These are phyloP conservation scores for Oreochromis tanganicae DNA, from an alignment of 2,113 vertebrate genomes.

Conservation along the genomic window DNA sequence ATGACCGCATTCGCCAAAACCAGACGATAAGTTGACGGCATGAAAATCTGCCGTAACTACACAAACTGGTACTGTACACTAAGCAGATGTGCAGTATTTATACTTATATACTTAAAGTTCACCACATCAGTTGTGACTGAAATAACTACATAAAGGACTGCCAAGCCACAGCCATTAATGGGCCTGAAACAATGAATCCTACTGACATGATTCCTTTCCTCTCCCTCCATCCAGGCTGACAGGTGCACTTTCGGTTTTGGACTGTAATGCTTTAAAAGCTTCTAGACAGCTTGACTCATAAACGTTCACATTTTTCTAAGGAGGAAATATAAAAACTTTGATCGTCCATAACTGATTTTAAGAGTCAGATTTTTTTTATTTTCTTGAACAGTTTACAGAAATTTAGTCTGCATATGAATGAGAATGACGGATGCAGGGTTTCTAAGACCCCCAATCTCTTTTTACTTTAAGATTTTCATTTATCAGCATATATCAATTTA, in stretches of 20 bases:
- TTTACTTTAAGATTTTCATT: not conserved
- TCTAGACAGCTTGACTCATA: not conserved
- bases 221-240: not conserved
- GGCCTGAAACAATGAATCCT: not conserved
- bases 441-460: not conserved
- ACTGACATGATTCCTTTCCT: not conserved
- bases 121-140: not conserved
- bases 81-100: not conserved
- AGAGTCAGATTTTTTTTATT: not conserved
- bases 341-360: too few species aligned
- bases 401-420: not conserved
- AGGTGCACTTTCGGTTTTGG: not conserved
- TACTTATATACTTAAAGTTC: not conserved
- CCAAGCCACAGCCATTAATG: not conserved
- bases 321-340: too few species aligned
- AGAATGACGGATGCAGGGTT: not conserved
- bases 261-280: not conserved
- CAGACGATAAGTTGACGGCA: not conserved
- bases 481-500: not conserved
- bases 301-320: not conserved
- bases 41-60: not conserved
- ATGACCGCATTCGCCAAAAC: not conserved
- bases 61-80: not conserved
- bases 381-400: not conserved
- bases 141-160: not conserved